Conservation (phyloP, 2,113 vertebrate genomes). For the Ctenodactylus gundi region DNA sequence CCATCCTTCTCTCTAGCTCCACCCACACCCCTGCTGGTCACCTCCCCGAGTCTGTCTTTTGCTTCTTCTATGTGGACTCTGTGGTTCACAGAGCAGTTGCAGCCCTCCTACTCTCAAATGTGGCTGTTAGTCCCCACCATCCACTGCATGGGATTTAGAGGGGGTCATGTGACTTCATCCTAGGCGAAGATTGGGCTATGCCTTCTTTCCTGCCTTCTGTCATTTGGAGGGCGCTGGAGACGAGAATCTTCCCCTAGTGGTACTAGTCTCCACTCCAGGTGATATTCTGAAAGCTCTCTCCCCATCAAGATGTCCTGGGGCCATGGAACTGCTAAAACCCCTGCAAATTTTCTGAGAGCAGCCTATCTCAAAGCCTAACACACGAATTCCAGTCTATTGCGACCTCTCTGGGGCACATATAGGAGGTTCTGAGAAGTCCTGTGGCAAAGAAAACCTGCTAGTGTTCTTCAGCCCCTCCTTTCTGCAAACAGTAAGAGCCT, state of each 20-base stretch:
- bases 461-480: background rate
- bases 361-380: background rate
- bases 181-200: background rate
- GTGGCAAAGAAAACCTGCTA: background rate
- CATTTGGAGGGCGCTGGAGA: background rate
- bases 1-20: background rate
- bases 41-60: too few relatives aligned
- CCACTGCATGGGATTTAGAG: background rate
- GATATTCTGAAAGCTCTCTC: background rate
- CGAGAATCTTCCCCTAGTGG: background rate
- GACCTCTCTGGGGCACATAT: background rate
- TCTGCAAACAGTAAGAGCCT: background rate
- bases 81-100: background rate
- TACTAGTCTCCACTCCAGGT: background rate
- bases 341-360: background rate
- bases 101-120: background rate
- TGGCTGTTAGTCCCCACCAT: background rate
- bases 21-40: background rate
- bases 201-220: background rate
- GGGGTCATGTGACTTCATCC: background rate
- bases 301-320: background rate
- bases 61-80: background rate
- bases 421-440: background rate
- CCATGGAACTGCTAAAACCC: background rate
- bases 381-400: background rate